phyloP scores from a whole-genome alignment of 2,888 invertebrate species.

The Thyatira batis region DNA sequence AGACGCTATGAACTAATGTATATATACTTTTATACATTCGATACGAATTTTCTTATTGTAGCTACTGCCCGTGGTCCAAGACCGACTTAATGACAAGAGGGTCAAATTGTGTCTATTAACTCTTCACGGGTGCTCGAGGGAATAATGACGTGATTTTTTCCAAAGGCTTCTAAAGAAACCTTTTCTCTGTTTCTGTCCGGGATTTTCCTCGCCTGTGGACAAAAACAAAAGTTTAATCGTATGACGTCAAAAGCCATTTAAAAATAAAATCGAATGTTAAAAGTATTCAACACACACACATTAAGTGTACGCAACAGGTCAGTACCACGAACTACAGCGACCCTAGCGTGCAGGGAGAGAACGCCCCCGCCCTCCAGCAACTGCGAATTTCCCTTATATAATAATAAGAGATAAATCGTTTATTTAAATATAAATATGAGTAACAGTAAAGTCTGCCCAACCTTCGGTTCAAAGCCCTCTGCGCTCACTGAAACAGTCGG shows the following conservation, averaged over 20 bases:
- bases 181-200: constrained; percentile 89
- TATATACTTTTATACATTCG: not conserved
- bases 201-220: constrained; percentile 84
- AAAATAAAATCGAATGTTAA: not conserved
- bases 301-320: too few relatives aligned
- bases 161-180: constrained; percentile 94
- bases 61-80: not conserved
- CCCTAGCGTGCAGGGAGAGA: too few relatives aligned
- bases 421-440: too few relatives aligned
- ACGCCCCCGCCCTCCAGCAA: too few relatives aligned
- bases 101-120: constrained; percentile 25
- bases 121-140: constrained; percentile 91
- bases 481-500: too few relatives aligned
- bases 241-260: too few relatives aligned
- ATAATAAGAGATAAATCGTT: too few relatives aligned
- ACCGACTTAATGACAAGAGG: constrained; percentile 1
- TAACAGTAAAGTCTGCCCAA: too few relatives aligned
- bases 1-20: not conserved
- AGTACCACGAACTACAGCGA: too few relatives aligned
- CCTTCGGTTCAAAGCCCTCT: too few relatives aligned
- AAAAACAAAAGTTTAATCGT: constrained; percentile 35
- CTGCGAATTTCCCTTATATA: too few relatives aligned
- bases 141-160: constrained; percentile 94
- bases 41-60: not conserved
- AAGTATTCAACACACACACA: too few relatives aligned